Percentiles rank a stretch among this genome's conserved stretches.
Evolutionary conservation across 2,888 invertebrate species (phyloP).

Genomic region (Thymelicus acteon): DNA sequence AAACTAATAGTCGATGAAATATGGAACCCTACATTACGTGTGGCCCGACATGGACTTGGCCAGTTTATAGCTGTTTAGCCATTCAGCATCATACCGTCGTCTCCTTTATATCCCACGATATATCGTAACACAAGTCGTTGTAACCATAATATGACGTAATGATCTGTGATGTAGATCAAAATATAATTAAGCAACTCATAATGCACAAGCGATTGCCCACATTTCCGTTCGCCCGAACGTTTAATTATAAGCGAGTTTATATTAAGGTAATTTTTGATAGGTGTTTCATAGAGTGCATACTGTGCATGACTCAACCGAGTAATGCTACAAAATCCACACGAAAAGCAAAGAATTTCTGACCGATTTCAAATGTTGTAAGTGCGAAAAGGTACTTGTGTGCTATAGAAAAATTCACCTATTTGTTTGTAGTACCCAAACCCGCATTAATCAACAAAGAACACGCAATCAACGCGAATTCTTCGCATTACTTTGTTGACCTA

Average conservation of each 20-base stretch:
- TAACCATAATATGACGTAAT: slow-evolving; percentile 7
- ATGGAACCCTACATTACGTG: too few species aligned
- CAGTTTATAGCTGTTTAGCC: not conserved
- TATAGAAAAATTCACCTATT: not conserved
- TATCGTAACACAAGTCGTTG: not conserved
- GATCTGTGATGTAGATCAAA: slow-evolving; percentile 24
- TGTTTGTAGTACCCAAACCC: not conserved
- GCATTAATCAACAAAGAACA: slow-evolving; percentile 5
- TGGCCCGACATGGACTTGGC: too few species aligned
- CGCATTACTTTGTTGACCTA: not conserved
- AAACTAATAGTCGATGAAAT: too few species aligned
- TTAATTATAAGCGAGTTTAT: slow-evolving; percentile 10
- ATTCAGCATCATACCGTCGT: not conserved
- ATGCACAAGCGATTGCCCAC: slow-evolving; percentile 14
- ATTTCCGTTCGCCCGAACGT: slow-evolving; percentile 12
- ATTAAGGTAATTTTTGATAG: not conserved
- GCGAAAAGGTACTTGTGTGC: not conserved
- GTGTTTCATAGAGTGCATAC: not conserved
- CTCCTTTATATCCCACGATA: not conserved
- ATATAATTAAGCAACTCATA: slow-evolving; percentile 29
- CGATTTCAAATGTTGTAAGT: not conserved
- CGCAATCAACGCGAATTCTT: not conserved
- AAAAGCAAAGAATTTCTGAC: not conserved
- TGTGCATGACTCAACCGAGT: not conserved
- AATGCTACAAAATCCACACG: not conserved